Evolutionary conservation across 2,888 invertebrate genomes (phyloP).

Genomic region (Pristionchus mayeri): DNA sequence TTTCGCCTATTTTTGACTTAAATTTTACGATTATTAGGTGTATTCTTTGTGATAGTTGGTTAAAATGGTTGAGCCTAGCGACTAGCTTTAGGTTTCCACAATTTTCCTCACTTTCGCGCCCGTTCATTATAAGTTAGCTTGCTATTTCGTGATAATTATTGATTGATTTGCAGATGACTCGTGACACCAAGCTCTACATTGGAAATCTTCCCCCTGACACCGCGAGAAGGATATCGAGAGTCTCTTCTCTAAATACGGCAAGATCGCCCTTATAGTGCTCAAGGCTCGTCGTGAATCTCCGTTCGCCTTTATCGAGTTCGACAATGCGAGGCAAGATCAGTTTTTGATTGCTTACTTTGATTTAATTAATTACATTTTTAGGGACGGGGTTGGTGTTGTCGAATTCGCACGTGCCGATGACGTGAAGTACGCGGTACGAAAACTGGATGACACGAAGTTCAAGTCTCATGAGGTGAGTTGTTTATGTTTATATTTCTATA

Average conservation of each 20-base stretch:
- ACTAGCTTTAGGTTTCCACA: too few species aligned
- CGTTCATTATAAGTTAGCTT: too few species aligned
- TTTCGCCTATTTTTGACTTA: too few species aligned
- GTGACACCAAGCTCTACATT: slow-evolving; percentile 93
- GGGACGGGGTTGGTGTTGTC: slow-evolving; percentile 98
- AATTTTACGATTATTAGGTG: too few species aligned
- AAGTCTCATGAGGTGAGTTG: slow-evolving; percentile 92
- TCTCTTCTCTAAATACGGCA: slow-evolving; percentile 83
- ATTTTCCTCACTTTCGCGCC: too few species aligned
- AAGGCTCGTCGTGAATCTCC: slow-evolving; percentile 97
- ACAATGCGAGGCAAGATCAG: slow-evolving; percentile 94
- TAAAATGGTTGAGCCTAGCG: too few species aligned
- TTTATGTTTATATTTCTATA: not conserved
- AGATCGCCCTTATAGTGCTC: slow-evolving; percentile 96
- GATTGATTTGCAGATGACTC: slow-evolving; percentile 44
- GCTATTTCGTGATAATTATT: too few species aligned
- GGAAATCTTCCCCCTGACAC: slow-evolving; percentile 99
- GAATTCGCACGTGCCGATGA: slow-evolving; percentile 97
- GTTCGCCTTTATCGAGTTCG: slow-evolving; percentile 99
- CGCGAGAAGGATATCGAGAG: slow-evolving; percentile 98
- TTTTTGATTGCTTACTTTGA: too few species aligned
- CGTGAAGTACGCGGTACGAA: slow-evolving; percentile 99
- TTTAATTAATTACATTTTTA: slow-evolving; percentile 86
- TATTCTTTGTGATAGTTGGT: too few species aligned
- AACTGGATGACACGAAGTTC: slow-evolving; percentile 97